A percentile compares a stretch with the other conserved stretches of the same genome.
These are phyloP conservation scores for Acanthiza pusilla DNA, from an alignment of 2,797 vertebrate species.

Conservation along the genomic window DNA sequence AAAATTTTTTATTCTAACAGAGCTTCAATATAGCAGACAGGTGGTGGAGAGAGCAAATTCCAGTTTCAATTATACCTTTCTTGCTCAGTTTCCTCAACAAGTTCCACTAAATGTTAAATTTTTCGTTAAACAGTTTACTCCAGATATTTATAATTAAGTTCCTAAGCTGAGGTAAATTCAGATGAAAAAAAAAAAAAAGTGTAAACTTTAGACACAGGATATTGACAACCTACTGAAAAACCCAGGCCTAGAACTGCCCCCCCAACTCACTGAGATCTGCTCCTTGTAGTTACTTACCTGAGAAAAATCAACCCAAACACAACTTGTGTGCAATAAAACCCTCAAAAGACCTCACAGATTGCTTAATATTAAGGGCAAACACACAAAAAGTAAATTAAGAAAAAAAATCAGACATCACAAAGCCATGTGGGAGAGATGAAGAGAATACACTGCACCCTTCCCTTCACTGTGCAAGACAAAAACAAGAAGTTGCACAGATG, in stretches of 20 bases:
- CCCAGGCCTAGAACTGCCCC: background rate
- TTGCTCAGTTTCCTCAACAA: background rate
- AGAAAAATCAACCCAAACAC: background rate
- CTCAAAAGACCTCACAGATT: background rate
- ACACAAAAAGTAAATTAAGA: background rate
- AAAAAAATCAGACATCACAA: background rate
- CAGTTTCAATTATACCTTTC: background rate
- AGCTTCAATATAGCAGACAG: background rate
- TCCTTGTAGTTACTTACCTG: background rate
- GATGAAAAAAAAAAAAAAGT: background rate
- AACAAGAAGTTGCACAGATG: background rate
- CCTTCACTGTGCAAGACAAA: background rate
- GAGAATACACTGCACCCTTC: background rate
- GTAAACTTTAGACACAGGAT: background rate
- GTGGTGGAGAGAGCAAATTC: background rate
- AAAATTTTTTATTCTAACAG: background rate
- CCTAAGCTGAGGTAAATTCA: background rate
- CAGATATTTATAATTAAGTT: background rate
- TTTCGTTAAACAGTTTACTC: fast-evolving
- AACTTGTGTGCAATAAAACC: background rate
- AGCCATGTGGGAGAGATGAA: background rate
- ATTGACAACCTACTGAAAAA: background rate
- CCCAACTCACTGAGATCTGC: background rate
- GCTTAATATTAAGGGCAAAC: background rate
- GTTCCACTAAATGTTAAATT: background rate